These are phyloP conservation scores for Pseudochirops corinnae DNA, from an alignment of 2,797 vertebrate genomes.

Conservation along the genomic window DNA sequence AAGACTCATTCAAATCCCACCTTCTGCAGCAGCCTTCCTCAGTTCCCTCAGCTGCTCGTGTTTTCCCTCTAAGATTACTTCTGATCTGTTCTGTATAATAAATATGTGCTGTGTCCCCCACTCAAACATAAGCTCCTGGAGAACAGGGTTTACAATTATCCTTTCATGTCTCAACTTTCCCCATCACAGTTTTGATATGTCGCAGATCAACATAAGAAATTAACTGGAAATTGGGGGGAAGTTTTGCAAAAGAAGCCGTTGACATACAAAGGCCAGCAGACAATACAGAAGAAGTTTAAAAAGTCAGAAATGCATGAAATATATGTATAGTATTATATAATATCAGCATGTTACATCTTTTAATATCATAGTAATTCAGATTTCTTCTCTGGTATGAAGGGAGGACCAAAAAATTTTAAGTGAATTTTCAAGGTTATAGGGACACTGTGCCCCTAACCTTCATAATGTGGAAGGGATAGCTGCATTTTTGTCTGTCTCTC, in stretches of 20 bases:
- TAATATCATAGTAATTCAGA: not conserved
- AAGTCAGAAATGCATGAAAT: not conserved
- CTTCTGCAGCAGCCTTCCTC: not conserved
- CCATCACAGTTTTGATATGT: not conserved
- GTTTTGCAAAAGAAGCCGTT: not conserved
- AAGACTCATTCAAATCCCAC: not conserved
- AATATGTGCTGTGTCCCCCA: not conserved
- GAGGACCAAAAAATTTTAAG: not conserved
- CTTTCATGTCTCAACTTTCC: not conserved
- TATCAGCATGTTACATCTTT: not conserved
- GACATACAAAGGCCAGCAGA: not conserved
- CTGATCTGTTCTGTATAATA: not conserved
- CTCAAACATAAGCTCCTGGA: not conserved
- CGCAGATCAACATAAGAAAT: not conserved
- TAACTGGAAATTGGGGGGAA: not conserved
- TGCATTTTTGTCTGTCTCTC: not conserved
- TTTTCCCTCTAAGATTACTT: not conserved
- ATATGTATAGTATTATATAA: not conserved
- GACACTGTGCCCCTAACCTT: not conserved
- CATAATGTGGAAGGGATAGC: not conserved
- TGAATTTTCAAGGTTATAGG: not conserved
- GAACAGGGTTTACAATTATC: not conserved
- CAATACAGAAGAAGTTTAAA: not conserved
- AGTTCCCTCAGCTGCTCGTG: not conserved
- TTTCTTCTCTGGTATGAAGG: not conserved